Conservation (phyloP, 1,140 invertebrate species). For the Euwallacea fornicatus region DNA sequence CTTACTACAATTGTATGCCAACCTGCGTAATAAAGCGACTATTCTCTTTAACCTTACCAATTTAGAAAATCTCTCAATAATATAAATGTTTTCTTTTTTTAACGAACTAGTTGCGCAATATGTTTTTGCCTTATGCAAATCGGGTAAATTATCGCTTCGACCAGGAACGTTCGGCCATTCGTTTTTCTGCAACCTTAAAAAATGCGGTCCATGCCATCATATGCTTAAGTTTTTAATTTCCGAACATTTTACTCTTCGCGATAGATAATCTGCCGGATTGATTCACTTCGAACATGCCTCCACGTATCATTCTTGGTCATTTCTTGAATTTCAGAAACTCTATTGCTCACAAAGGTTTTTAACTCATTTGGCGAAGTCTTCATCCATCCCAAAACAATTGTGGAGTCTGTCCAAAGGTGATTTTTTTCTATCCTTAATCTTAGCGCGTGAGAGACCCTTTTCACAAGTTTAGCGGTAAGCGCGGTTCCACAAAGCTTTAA, state of each 20-base stretch:
- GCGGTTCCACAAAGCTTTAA: slow-evolving; percentile 1
- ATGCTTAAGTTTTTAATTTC: neutral
- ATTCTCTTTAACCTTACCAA: slow-evolving; percentile 42
- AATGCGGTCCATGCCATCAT: neutral
- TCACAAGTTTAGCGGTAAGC: neutral
- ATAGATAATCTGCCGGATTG: slow-evolving; percentile 50
- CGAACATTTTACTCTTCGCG: slow-evolving; percentile 42
- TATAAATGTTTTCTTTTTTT: neutral
- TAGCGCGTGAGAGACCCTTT: neutral
- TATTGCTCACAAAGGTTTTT: slow-evolving; percentile 40
- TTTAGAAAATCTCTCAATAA: neutral
- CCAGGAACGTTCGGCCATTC: neutral
- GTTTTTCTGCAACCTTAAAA: neutral
- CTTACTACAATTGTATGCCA: slow-evolving; percentile 12
- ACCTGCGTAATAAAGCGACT: slow-evolving; percentile 23
- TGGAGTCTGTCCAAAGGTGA: slow-evolving; percentile 13
- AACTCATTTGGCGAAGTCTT: neutral
- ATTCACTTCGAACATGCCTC: slow-evolving; percentile 40
- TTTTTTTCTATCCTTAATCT: neutral
- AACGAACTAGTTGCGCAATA: neutral
- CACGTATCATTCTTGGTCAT: slow-evolving; percentile 32
- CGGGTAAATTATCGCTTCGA: neutral
- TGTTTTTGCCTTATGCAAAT: neutral
- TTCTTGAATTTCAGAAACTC: slow-evolving; percentile 48
- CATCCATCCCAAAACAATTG: slow-evolving; percentile 5